Evolutionary conservation across 2,888 invertebrate species (phyloP), one percentile per base, ranked within the genome.

Genomic region (Drosophila greeni): DNA sequence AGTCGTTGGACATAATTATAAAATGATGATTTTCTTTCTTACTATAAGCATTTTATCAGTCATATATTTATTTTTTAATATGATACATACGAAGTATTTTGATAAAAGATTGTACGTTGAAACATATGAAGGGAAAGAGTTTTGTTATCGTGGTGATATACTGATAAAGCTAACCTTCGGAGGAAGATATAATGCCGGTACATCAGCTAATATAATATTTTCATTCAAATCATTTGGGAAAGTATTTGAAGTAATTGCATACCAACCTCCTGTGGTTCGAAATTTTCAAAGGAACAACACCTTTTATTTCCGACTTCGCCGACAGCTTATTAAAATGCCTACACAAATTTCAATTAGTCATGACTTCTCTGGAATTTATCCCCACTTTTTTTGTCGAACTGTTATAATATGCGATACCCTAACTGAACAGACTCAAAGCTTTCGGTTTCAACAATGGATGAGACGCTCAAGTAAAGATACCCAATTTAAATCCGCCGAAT

Each of bases 191-290:
- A 66, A 71, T 5, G 56, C 74, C 5, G 74, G 74, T 3, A 43
- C 71, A 8, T 71, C 74, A 11, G 71, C 71, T 9, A 74, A 74
- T 14, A 47, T 74, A 7, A 68, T 68, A 8, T n/a, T 74, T 9
- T 42, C 55, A 1, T 14, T 74, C 8, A 24, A 57, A 8, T 73
- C 62, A 0, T 3, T 26, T 0, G 45, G 29, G 1, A 57, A 62
- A 12, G 16, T 33, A 12, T 24, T 3, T 2, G 14, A 61, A 12
- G 5, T 74, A 7, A 39, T 73, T 2, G 40, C 62, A 14, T 68
- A 67, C 14, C 67, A 74, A 31, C 54, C 70, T 20, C 58, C 66
- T 1, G 5, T 42, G 2, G 34, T 37, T 40, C 55, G 16, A 12
- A 40, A 48, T 23, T 74, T 74, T 47, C 34, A 55, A 12, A 53